Evolutionary conservation across 1,140 invertebrate genomes (phyloP).

Genomic region (Holcopasites calliopsidis): DNA sequence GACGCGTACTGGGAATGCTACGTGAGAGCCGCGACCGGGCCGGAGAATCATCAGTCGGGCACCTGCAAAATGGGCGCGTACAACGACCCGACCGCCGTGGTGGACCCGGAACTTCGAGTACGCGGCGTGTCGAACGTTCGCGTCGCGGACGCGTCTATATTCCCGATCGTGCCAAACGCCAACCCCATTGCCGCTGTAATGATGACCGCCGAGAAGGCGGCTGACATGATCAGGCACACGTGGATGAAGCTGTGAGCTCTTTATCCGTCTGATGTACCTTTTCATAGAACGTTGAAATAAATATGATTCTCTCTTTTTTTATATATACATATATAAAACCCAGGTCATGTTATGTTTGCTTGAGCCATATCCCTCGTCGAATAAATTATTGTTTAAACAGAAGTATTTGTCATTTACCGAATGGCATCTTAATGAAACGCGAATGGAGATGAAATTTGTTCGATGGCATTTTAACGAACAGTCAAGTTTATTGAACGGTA

Average conservation of each 20-base stretch:
- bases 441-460: too few species aligned
- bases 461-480: too few species aligned
- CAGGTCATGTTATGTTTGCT: too few species aligned
- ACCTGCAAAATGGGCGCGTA: conserved; percentile 81
- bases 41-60: conserved; percentile 79
- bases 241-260: conserved; percentile 60
- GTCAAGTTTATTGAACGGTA: too few species aligned
- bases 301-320: not conserved
- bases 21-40: conserved; percentile 72
- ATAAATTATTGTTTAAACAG: too few species aligned
- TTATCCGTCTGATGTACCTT: not conserved
- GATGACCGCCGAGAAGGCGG: conserved; percentile 81
- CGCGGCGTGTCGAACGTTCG: conserved; percentile 77
- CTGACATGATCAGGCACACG: conserved; percentile 78
- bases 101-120: conserved; percentile 79
- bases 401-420: too few species aligned
- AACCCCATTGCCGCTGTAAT: conserved; percentile 80
- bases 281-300: not conserved
- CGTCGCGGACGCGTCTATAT: conserved; percentile 82
- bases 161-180: conserved; percentile 80
- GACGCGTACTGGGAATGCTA: conserved; percentile 81
- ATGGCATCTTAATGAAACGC: too few species aligned
- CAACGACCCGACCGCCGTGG: conserved; percentile 76
- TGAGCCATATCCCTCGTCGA: too few species aligned
- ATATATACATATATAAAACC: too few species aligned